A percentile compares a stretch with the other conserved stretches of the same genome.
These are phyloP conservation scores for Parnassius orleans DNA, from an alignment of 2,888 invertebrate species.

Conservation along the genomic window DNA sequence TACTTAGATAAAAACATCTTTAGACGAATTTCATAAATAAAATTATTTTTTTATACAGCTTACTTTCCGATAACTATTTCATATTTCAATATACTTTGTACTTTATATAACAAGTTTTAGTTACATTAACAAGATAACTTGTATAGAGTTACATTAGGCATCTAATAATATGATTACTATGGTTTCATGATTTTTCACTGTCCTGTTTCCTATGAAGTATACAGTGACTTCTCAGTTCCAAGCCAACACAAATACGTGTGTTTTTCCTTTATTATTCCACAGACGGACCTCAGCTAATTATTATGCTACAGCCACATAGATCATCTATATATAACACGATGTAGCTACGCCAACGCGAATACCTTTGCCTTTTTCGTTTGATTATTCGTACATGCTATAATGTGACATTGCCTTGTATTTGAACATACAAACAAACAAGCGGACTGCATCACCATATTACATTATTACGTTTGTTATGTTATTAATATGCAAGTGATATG, in stretches of 20 bases:
- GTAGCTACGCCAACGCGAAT: slow-evolving; percentile 24
- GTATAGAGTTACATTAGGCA: too few species aligned
- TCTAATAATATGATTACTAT: too few species aligned
- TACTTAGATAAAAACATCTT: too few species aligned
- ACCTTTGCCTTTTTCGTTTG: slow-evolving; percentile 19
- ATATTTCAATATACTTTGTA: too few species aligned
- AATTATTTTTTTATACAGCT: too few species aligned
- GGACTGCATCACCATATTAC: not conserved
- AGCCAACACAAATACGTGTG: too few species aligned
- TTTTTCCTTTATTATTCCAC: slow-evolving; percentile 21
- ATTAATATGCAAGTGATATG: not conserved
- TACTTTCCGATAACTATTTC: too few species aligned
- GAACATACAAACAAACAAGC: slow-evolving; percentile 1
- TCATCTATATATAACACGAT: slow-evolving; percentile 23
- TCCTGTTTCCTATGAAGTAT: not conserved
- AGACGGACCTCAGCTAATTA: slow-evolving; percentile 17
- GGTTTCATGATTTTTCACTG: too few species aligned
- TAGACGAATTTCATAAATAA: too few species aligned
- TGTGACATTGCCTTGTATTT: slow-evolving; percentile 1
- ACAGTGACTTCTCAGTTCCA: not conserved
- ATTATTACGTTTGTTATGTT: not conserved
- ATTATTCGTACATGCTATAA: slow-evolving; percentile 11
- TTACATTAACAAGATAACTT: too few species aligned
- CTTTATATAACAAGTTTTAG: too few species aligned
- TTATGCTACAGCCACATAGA: slow-evolving; percentile 25